Evolutionary conservation across 2,113 vertebrate species (phyloP).

Genomic region (Salminus brasiliensis): DNA sequence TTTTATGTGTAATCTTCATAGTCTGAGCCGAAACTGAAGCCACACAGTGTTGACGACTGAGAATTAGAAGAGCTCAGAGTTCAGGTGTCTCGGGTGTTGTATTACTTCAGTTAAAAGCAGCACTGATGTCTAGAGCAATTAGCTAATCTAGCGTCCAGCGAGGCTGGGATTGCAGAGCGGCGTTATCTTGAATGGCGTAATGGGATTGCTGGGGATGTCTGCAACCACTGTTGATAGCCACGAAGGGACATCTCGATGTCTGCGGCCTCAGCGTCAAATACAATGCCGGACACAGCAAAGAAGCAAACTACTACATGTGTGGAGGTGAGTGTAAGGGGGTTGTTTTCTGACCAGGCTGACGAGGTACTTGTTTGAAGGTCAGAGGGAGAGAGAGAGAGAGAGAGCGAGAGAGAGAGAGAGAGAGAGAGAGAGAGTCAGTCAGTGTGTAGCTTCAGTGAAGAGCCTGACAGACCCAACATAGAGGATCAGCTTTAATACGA

Average conservation of each 20-base stretch:
- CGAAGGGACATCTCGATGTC: constrained; percentile 44
- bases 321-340: constrained; percentile 41
- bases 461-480: too few relatives aligned
- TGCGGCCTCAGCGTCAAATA: constrained; percentile 43
- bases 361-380: neutral
- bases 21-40: neutral
- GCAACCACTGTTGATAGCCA: constrained; percentile 61
- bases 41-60: neutral
- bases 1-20: neutral
- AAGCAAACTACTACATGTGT: constrained; percentile 51
- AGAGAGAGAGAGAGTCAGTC: too few relatives aligned
- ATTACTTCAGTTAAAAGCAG: constrained; percentile 63
- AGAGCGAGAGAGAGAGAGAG: too few relatives aligned
- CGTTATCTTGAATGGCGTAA: constrained; percentile 74
- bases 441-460: too few relatives aligned
- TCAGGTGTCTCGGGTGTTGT: constrained; percentile 26
- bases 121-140: constrained; percentile 69
- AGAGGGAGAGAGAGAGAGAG: neutral
- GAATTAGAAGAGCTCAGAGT: constrained; percentile 31
- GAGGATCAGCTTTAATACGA: too few relatives aligned
- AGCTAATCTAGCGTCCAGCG: constrained; percentile 68
- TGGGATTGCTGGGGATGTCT: constrained; percentile 65
- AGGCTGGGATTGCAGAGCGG: constrained; percentile 60
- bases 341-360: neutral
- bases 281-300: constrained; percentile 55